Evolutionary conservation across 2,113 vertebrate genomes (phyloP).

Genomic region (Eclectus roratus): DNA sequence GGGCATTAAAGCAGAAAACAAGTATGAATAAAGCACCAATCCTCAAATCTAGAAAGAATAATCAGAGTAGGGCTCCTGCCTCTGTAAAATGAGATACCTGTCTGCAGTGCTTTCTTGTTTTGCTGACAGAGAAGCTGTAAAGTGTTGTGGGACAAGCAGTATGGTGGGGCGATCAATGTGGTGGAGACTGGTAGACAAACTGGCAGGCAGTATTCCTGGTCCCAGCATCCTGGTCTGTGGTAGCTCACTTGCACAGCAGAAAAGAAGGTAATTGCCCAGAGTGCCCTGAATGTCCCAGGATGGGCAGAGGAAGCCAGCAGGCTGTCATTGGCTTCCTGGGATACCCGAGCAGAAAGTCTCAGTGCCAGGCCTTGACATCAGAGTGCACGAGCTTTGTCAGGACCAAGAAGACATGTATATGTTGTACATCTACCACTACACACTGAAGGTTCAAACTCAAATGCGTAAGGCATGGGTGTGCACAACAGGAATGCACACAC

Average conservation of each 20-base stretch:
- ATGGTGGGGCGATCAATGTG: not conserved
- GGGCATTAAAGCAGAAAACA: not conserved
- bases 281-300: not conserved
- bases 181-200: not conserved
- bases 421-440: not conserved
- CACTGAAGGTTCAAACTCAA: not conserved
- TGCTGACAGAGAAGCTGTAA: not conserved
- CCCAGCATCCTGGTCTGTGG: not conserved
- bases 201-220: not conserved
- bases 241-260: not conserved
- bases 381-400: not conserved
- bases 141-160: not conserved
- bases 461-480: not conserved
- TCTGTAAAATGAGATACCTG: not conserved
- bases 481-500: not conserved
- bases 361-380: not conserved
- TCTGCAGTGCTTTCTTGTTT: not conserved
- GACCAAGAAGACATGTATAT: accelerated
- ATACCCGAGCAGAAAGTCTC: no score
- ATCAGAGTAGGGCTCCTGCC: not conserved
- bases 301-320: not conserved
- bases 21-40: not conserved
- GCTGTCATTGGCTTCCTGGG: not conserved
- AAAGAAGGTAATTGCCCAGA: not conserved
- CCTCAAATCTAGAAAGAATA: not conserved